Percentiles rank a stretch among this genome's conserved stretches.
These are phyloP conservation scores for Pelodiscus sinensis DNA, from an alignment of 2,113 vertebrate genomes.

Conservation along the genomic window DNA sequence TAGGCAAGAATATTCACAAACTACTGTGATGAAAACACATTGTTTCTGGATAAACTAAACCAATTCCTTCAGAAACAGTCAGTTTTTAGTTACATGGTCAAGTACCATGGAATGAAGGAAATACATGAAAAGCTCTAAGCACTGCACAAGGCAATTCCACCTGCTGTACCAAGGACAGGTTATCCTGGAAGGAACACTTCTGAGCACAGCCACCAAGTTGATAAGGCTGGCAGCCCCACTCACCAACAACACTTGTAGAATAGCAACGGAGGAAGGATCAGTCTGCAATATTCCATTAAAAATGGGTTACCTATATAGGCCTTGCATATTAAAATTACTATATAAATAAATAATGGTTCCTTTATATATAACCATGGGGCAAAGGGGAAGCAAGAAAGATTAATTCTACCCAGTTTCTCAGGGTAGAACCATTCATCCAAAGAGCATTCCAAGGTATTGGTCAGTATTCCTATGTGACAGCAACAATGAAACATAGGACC, in stretches of 20 bases:
- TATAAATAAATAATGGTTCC: slow-evolving; percentile 56
- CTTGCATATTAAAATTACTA: slow-evolving; percentile 40
- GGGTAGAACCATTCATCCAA: rapidly evolving
- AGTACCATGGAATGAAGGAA: background rate
- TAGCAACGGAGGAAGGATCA: background rate
- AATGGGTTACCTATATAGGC: background rate
- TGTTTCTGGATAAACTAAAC: background rate
- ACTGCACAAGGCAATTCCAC: background rate
- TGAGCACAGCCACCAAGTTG: background rate
- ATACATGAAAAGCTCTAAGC: background rate
- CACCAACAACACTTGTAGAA: background rate
- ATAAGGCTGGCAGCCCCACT: background rate
- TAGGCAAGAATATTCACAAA: slow-evolving; percentile 43
- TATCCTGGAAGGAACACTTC: rapidly evolving
- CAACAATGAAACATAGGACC: rapidly evolving
- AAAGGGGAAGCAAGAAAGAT: background rate
- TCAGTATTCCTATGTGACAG: rapidly evolving
- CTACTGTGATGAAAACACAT: background rate
- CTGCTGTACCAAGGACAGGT: background rate
- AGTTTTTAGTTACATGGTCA: background rate
- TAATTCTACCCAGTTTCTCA: rapidly evolving
- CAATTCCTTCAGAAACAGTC: slow-evolving; percentile 4
- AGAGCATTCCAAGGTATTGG: background rate
- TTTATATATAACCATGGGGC: background rate
- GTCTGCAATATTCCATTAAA: background rate